A percentile compares a stretch with the other conserved stretches of the same genome.
These are phyloP conservation scores for Nomada hirtipes DNA, from an alignment of 2,888 invertebrate genomes.

Conservation along the genomic window DNA sequence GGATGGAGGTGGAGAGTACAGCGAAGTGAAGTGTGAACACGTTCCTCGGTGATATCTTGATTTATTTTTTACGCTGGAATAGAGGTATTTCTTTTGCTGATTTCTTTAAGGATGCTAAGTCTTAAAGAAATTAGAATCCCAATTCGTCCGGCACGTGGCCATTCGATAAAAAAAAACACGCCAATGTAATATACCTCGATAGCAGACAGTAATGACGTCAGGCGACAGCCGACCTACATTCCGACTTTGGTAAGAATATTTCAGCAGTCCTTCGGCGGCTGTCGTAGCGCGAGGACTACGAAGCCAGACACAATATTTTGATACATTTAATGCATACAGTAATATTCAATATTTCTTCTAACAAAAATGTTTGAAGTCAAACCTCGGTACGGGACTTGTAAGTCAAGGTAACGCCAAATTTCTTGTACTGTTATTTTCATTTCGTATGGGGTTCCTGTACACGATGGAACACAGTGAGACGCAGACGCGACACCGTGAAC, in stretches of 20 bases:
- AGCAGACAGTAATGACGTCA: constrained; percentile 54
- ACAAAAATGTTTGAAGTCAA: no score
- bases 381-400: no score
- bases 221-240: constrained; percentile 47
- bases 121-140: background rate
- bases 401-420: no score
- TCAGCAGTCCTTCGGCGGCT: constrained; percentile 15
- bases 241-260: constrained; percentile 29
- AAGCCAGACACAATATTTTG: background rate
- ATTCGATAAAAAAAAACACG: constrained; percentile 27
- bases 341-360: no score
- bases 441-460: no score
- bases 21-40: no score
- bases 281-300: constrained; percentile 32
- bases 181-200: constrained; percentile 45
- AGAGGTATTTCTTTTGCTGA: background rate
- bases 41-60: no score
- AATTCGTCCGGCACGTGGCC: background rate
- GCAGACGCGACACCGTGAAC: no score
- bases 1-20: no score
- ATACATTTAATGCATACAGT: background rate
- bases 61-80: no score
- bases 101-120: background rate
- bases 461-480: no score
- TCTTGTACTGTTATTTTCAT: no score